Evolutionary conservation across 2,888 invertebrate genomes (phyloP).

Genomic region (Synergus laeviventris): DNA sequence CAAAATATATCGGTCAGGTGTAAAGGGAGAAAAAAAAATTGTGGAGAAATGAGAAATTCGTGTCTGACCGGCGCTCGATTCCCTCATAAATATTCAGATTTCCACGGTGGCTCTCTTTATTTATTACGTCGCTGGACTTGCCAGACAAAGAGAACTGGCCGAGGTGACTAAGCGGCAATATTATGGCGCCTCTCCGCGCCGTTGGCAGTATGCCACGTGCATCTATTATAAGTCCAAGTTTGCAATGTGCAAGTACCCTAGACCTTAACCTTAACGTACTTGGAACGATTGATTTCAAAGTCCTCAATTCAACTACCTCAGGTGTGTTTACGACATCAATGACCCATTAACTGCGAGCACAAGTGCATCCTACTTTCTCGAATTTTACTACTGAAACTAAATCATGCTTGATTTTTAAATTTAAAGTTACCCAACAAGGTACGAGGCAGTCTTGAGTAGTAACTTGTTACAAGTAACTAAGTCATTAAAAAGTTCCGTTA

Average conservation of each 20-base stretch:
- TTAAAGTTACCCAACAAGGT: too few relatives aligned
- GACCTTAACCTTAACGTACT: conserved; percentile 58
- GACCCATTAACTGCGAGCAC: conserved; percentile 4
- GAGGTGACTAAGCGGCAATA: conserved; percentile 54
- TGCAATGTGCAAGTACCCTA: conserved; percentile 55
- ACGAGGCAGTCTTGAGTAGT: too few relatives aligned
- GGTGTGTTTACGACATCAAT: conserved; percentile 22
- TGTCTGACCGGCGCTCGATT: conserved; percentile 27
- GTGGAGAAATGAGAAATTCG: conserved; percentile 33
- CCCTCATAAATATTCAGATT: conserved; percentile 48
- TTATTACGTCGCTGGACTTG: conserved; percentile 42
- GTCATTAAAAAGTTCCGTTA: too few relatives aligned
- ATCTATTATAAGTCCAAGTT: conserved; percentile 56
- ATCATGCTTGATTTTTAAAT: neutral
- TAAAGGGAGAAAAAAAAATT: conserved; percentile 25
- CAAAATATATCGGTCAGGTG: conserved; percentile 38
- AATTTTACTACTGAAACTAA: neutral
- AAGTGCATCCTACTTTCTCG: neutral
- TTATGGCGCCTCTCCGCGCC: conserved; percentile 58
- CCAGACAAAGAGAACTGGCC: conserved; percentile 49
- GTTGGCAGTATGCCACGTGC: conserved; percentile 59
- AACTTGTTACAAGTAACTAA: too few relatives aligned
- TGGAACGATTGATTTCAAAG: conserved; percentile 10
- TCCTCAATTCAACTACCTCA: conserved; percentile 7
- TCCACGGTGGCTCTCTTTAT: conserved; percentile 46